A percentile compares a stretch with the other conserved stretches of the same genome.
Evolutionary conservation across 2,113 vertebrate species (phyloP).

Genomic region (Lampris incognitus): DNA sequence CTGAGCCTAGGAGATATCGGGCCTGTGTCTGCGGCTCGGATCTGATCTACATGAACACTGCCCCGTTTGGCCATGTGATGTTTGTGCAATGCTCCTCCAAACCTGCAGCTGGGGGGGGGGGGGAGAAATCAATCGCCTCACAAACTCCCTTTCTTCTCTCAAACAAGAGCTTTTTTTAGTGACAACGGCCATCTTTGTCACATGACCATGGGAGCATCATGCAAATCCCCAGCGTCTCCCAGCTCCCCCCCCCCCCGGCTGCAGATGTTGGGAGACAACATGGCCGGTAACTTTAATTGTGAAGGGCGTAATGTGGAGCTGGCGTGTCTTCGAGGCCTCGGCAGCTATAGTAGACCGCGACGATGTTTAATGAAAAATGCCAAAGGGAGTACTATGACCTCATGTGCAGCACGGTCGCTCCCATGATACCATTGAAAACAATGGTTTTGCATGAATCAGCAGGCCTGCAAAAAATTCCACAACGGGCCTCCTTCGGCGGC

Average conservation of each 20-base stretch:
- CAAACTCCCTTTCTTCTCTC: conserved; percentile 70
- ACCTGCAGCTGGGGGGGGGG: conserved; percentile 70
- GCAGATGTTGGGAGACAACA: conserved; percentile 63
- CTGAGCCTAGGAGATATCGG: conserved; percentile 43
- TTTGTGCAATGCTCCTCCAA: conserved; percentile 62
- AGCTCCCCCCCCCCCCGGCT: conserved; percentile 30
- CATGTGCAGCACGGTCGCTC: conserved; percentile 19
- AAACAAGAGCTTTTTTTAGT: conserved; percentile 68
- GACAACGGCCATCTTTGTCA: conserved; percentile 70
- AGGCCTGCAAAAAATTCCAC: neutral
- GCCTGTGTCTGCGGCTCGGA: conserved; percentile 41
- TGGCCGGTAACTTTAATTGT: conserved; percentile 34
- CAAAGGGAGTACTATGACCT: conserved; percentile 32
- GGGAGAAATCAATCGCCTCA: conserved; percentile 65
- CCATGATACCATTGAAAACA: neutral
- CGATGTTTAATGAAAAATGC: conserved; percentile 36
- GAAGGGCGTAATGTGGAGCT: conserved; percentile 53
- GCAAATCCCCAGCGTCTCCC: conserved; percentile 23
- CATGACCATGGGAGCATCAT: conserved; percentile 62
- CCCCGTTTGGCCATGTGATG: conserved; percentile 63
- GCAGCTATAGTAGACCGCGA: conserved; percentile 50
- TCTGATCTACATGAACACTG: conserved; percentile 56
- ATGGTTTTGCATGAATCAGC: neutral
- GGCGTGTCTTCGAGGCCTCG: conserved; percentile 40
- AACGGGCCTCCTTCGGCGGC: neutral